These are phyloP conservation scores for Elymnias hypermnestra DNA, from an alignment of 1,140 invertebrate species.

Conservation along the genomic window DNA sequence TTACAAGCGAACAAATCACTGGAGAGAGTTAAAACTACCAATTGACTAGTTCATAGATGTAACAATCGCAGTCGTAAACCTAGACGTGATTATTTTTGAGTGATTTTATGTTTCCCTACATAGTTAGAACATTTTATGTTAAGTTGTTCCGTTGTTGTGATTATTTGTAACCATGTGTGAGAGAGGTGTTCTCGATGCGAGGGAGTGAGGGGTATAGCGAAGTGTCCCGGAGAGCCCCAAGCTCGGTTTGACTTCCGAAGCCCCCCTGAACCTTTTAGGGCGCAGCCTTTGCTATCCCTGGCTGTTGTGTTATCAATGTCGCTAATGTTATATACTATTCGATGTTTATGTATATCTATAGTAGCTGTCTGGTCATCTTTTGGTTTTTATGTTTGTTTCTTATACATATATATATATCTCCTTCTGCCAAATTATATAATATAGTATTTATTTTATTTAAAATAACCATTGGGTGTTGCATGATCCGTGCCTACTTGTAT, in stretches of 20 bases:
- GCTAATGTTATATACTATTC: slow-evolving; percentile 61
- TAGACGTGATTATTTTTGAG: slow-evolving; percentile 50
- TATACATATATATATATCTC: slow-evolving; percentile 15
- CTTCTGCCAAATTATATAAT: slow-evolving; percentile 34
- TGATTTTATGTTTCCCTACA: slow-evolving; percentile 52
- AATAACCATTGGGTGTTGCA: slow-evolving; percentile 71
- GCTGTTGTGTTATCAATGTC: slow-evolving; percentile 73
- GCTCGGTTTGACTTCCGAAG: slow-evolving; percentile 63
- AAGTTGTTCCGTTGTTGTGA: slow-evolving; percentile 63
- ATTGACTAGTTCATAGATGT: slow-evolving; percentile 25
- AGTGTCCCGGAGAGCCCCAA: slow-evolving; percentile 68
- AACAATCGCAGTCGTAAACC: slow-evolving; percentile 34
- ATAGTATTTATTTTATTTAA: slow-evolving; percentile 45
- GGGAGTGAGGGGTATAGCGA: slow-evolving; percentile 73
- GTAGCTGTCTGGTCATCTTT: slow-evolving; percentile 48
- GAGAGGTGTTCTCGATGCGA: slow-evolving; percentile 75
- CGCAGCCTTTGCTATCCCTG: slow-evolving; percentile 73
- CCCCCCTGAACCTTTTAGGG: slow-evolving; percentile 59
- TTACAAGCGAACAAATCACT: slow-evolving; percentile 25
- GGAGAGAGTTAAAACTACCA: slow-evolving; percentile 27
- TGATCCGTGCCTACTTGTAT: slow-evolving; percentile 70
- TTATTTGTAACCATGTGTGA: slow-evolving; percentile 74
- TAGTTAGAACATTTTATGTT: slow-evolving; percentile 65
- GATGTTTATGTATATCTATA: slow-evolving; percentile 64
- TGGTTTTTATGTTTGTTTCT: slow-evolving; percentile 36